Evolutionary conservation across 2,888 invertebrate genomes (phyloP), one percentile per base, ranked within the genome.

Genomic region (Cryptus armator): DNA sequence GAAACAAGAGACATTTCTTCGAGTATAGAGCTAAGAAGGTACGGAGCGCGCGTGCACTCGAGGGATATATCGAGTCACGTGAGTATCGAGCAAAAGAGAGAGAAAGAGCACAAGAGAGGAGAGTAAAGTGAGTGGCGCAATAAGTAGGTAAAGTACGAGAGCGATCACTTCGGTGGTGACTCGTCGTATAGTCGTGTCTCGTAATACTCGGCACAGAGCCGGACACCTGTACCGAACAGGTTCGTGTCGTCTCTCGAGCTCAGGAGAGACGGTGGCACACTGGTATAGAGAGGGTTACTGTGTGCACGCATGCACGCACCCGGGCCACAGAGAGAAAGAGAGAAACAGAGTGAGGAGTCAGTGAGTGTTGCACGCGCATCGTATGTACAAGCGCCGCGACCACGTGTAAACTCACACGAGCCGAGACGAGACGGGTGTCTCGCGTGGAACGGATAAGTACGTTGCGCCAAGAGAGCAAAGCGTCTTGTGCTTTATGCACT

Each of bases 211-310:
- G 46, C 51, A 67, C 72, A 72, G 14, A 37, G 37, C 37, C 85
- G 29, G 82, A 84, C 84, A 84, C 84, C 85, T 85, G 81, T 75
- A 82, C 44, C 78, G 74, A 85, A 81, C 84, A 81, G 84, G 84
- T 85, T 81, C 74, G 81, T 81, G 81, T 84, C 81, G 62, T 77
- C 68, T 74, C 51, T 44, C 66, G 48, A 32, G 16, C 24, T 56
- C 56, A 19, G n/a, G n/a, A 51, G 32, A 24, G n/a, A 51, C 48
- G 32, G 56, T 12, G 19, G 24, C 19, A 19, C 46, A 14, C 46
- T 48, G 46, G 56, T 56, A 24, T 56, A 56, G 19, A 12, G 56
- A 56, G 56, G 32, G 37, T 37, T 59, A 59, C 59, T 48, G 48
- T 16, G 53, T n/a, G 48, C 59, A 67, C 43, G 46, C 56, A 48